phyloP scores from a whole-genome alignment of 2,888 invertebrate species.

The Craniophora ligustri region DNA sequence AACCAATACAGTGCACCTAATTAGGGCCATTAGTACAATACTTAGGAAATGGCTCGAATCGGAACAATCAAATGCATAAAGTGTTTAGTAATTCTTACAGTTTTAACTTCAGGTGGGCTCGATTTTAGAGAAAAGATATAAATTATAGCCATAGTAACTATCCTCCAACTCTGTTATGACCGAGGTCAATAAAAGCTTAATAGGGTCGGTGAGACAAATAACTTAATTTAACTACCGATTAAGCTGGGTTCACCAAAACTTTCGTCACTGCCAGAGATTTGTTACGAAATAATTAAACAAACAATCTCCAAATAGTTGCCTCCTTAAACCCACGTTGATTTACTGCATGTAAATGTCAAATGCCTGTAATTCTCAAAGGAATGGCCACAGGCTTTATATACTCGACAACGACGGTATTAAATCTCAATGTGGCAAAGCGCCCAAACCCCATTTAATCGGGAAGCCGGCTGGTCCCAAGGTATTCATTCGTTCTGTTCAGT shows the following conservation, averaged over 20 bases:
- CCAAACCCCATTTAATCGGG: constrained; percentile 9
- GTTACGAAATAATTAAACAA: constrained; percentile 14
- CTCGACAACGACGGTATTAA: constrained; percentile 11
- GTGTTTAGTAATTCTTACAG: too few relatives aligned
- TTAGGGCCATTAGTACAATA: not conserved
- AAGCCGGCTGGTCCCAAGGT: not conserved
- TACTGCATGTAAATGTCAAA: constrained; percentile 31
- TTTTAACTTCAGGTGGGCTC: too few relatives aligned
- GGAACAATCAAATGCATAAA: too few relatives aligned
- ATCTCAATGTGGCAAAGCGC: constrained; percentile 11
- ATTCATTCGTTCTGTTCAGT: not conserved
- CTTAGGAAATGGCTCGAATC: too few relatives aligned
- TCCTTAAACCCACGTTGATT: constrained; percentile 14
- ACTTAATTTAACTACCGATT: too few relatives aligned
- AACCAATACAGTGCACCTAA: constrained; percentile 4
- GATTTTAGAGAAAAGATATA: too few relatives aligned
- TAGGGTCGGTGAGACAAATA: too few relatives aligned
- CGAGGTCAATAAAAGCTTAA: too few relatives aligned
- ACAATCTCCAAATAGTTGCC: constrained; percentile 20
- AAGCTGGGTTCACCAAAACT: too few relatives aligned
- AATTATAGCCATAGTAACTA: too few relatives aligned
- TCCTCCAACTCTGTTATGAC: too few relatives aligned
- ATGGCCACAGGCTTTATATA: constrained; percentile 4
- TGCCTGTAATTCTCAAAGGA: constrained; percentile 14
- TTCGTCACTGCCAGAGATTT: not conserved